Evolutionary conservation across 2,888 invertebrate genomes (phyloP), one percentile per base, ranked within the genome.

Genomic region (Thera obeliscata): DNA sequence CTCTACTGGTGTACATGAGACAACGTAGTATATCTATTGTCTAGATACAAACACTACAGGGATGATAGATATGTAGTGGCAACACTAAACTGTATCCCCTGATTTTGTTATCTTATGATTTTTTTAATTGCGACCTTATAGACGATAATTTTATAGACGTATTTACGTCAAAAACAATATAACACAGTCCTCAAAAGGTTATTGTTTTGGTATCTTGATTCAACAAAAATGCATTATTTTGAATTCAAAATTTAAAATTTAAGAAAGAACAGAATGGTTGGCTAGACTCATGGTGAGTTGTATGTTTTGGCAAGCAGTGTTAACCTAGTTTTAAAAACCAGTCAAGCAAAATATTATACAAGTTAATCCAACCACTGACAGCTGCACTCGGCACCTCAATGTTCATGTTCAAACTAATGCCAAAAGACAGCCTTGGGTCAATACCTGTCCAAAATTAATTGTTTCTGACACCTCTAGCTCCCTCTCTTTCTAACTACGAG

Each of bases 321-420:
- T 58, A 35, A 62, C 48, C 50, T 22, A 58, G 52, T 64, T 64
- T 12, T 56, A 64, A 22, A 59, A 63, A 57, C 46, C 50, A 52
- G 55, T 65, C 58, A 67, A 61, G 61, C 50, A 56, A 57, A 61
- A 54, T 63, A 50, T 65, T 9, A 33, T 33, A 60, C 61, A 67
- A 43, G 64, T 70, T 70, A 52, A 64, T 64, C 57, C 4, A 63
- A 69, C 49, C 66, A 54, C 60, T 69, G 66, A 71, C 67, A 67
- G 63, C 7, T 54, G 52, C 72, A 76, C 66, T 76, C 74, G 75
- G 76, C 77, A 78, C 80, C 77, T 78, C 79, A 79, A 83, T 81
- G 80, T 79, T 76, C 78, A 78, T 74, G 75, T 80, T 67, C 70
- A 56, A 74, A 79, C 82, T 86, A 85, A 87, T 85, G 74, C 77